Conservation (phyloP, 2,113 vertebrate genomes). For the Setophaga coronata region DNA sequence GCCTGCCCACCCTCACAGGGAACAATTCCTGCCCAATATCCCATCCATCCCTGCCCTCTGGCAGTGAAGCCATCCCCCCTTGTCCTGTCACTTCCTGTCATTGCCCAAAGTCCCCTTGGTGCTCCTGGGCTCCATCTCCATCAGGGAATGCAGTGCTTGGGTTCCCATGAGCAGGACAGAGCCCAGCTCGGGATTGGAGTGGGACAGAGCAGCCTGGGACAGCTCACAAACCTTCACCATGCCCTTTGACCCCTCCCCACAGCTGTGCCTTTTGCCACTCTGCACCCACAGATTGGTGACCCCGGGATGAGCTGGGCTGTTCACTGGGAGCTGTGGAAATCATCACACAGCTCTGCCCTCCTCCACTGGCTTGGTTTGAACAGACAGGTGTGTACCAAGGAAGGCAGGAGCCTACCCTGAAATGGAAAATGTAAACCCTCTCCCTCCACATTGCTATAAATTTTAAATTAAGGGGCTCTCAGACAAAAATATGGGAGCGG, state of each 20-base stretch:
- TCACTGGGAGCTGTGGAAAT: neutral
- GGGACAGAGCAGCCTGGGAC: neutral
- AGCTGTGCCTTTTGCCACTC: fast-evolving
- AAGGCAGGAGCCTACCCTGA: too few relatives aligned
- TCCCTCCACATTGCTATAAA: too few relatives aligned
- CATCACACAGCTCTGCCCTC: neutral
- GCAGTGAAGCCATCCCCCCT: neutral
- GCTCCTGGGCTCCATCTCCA: neutral
- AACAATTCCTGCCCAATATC: neutral
- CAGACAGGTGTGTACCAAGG: too few relatives aligned
- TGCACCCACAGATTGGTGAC: fast-evolving
- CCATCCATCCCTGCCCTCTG: neutral
- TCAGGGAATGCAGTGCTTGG: fast-evolving
- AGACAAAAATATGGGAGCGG: too few relatives aligned
- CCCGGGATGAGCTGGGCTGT: neutral
- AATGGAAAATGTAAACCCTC: too few relatives aligned
- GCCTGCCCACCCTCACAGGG: fast-evolving
- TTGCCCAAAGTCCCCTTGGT: neutral
- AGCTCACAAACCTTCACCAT: fast-evolving
- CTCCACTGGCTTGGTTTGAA: neutral
- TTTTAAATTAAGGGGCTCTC: too few relatives aligned
- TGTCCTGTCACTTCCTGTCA: neutral
- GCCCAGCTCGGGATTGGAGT: fast-evolving
- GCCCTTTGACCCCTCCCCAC: fast-evolving
- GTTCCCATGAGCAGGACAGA: fast-evolving